phyloP scores from a whole-genome alignment of 2,113 vertebrate species.

The Ictidomys tridecemlineatus region DNA sequence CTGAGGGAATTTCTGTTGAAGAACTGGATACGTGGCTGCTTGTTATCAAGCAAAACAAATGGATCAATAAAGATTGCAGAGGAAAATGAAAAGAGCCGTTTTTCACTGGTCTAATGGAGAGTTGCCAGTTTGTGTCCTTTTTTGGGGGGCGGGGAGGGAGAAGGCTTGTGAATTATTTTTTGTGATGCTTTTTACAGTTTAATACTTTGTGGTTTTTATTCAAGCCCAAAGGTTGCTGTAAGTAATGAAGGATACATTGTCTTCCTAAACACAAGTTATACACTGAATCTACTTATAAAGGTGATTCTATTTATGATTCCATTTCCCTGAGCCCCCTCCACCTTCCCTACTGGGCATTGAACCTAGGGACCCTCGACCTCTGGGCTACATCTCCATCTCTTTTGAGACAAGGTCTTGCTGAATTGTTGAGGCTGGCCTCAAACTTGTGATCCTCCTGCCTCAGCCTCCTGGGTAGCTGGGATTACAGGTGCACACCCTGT shows the following conservation, averaged over 20 bases:
- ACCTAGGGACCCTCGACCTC: background rate
- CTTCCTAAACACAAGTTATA: conserved; percentile 41
- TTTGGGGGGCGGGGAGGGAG: no score
- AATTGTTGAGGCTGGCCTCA: background rate
- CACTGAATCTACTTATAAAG: no score
- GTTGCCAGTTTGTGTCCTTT: background rate
- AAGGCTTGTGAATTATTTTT: conserved; percentile 41
- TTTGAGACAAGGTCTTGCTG: background rate
- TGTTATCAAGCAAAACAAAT: conserved; percentile 41
- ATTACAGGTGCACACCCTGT: background rate
- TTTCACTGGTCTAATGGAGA: background rate
- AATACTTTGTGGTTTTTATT: conserved; percentile 13
- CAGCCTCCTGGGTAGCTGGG: background rate
- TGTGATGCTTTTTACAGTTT: conserved; percentile 20
- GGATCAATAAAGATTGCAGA: background rate
- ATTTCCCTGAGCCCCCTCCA: background rate
- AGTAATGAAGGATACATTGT: background rate
- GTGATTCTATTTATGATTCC: background rate
- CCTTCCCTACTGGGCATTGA: background rate
- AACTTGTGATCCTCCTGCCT: background rate
- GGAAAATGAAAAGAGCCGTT: background rate
- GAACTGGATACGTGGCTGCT: background rate
- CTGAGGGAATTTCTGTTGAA: conserved; percentile 37
- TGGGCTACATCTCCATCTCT: background rate
- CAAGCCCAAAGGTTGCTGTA: no score